phyloP scores from a whole-genome alignment of 2,888 invertebrate species.

The Silvanus unidentatus region DNA sequence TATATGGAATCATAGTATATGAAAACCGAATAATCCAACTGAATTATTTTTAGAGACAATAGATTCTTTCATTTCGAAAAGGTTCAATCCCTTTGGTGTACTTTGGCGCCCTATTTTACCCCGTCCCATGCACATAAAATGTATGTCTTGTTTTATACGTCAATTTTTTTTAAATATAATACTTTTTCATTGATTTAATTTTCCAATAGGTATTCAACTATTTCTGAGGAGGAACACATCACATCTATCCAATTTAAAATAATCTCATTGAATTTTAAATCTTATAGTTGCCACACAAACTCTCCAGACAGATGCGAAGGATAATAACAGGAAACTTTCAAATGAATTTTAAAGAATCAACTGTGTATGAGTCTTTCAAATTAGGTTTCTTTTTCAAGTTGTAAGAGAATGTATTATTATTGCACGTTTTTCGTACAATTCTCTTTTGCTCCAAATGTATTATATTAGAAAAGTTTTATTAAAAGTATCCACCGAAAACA shows the following conservation, averaged over 20 bases:
- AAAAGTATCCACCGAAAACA: too few relatives aligned
- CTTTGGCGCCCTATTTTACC: conserved; percentile 23
- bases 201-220: too few relatives aligned
- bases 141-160: too few relatives aligned
- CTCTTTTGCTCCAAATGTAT: neutral
- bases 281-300: too few relatives aligned
- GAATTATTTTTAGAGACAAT: conserved; percentile 27
- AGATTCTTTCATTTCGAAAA: conserved; percentile 28
- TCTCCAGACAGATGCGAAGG: too few relatives aligned
- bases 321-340: neutral
- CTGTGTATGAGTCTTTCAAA: neutral
- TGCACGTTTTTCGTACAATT: neutral
- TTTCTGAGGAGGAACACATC: too few relatives aligned
- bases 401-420: neutral
- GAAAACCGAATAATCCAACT: conserved; percentile 15
- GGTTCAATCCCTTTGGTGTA: conserved; percentile 24
- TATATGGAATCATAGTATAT: too few relatives aligned
- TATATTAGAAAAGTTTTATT: conserved; percentile 5
- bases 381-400: conserved; percentile 3
- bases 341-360: conserved; percentile 5
- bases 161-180: too few relatives aligned
- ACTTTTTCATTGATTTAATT: too few relatives aligned
- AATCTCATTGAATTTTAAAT: too few relatives aligned
- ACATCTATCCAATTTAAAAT: too few relatives aligned
- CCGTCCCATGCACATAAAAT: too few relatives aligned